A percentile compares a stretch with the other conserved stretches of the same genome.
phyloP scores from a whole-genome alignment of 2,797 vertebrate species.

The Leptoclinus maculatus region DNA sequence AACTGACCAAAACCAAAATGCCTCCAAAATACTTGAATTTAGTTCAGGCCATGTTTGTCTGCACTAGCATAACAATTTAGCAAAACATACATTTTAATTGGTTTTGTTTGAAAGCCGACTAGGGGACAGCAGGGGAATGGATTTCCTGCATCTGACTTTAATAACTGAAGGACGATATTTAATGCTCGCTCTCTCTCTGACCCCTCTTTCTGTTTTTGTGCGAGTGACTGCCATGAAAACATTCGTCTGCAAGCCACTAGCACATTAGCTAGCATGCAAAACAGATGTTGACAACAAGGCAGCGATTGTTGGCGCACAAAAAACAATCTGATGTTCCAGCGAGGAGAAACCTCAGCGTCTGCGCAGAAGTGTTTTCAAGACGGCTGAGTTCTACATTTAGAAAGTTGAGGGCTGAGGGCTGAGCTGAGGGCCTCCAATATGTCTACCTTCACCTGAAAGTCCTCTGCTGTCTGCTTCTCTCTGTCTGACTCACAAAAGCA shows the following conservation, averaged over 20 bases:
- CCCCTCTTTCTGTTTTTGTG: constrained; percentile 5
- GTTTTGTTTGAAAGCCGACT: not conserved
- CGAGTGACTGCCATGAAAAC: constrained; percentile 14
- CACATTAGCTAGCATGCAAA: constrained; percentile 39
- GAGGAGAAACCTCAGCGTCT: constrained; percentile 33
- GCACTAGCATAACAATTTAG: not conserved
- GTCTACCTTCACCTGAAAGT: constrained; percentile 13
- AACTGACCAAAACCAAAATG: not conserved
- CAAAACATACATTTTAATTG: not conserved
- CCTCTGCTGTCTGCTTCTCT: constrained; percentile 24
- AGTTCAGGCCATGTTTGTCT: not conserved
- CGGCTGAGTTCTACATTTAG: constrained; percentile 31
- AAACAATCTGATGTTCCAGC: constrained; percentile 25
- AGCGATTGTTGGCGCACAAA: constrained; percentile 37
- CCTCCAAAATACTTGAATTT: not conserved
- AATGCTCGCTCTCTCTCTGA: constrained; percentile 12
- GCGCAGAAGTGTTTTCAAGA: not conserved
- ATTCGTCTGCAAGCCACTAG: constrained; percentile 21
- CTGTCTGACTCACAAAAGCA: constrained; percentile 14
- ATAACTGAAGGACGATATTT: not conserved
- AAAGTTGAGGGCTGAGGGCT: no score
- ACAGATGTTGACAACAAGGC: constrained; percentile 61
- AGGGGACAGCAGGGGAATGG: not conserved
- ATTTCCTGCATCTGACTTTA: not conserved
- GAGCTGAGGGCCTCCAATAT: constrained; percentile 6